These are phyloP conservation scores for Drosophila azteca DNA, from an alignment of 1,140 invertebrate species.

Conservation along the genomic window DNA sequence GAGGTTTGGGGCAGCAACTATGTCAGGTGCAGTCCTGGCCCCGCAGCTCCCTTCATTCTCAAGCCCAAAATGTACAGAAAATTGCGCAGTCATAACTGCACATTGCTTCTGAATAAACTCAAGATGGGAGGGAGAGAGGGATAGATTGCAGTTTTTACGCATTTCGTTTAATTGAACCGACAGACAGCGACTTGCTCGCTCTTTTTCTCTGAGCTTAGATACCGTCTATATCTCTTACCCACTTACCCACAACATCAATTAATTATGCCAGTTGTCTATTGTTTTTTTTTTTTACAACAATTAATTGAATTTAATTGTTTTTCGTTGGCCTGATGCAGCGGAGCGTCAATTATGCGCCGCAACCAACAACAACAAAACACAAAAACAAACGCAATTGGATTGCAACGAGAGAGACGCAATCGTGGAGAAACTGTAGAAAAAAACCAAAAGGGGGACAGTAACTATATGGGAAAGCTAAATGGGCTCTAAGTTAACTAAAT, in stretches of 20 bases:
- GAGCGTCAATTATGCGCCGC: conserved; percentile 71
- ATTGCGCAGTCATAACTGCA: conserved; percentile 54
- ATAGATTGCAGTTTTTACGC: conserved; percentile 53
- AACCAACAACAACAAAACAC: conserved; percentile 27
- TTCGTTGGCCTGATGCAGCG: conserved; percentile 61
- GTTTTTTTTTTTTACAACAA: conserved; percentile 52
- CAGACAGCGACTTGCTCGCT: conserved; percentile 3
- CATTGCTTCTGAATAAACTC: conserved; percentile 45
- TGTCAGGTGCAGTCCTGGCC: conserved; percentile 39
- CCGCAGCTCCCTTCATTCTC: not conserved
- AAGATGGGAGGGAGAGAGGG: conserved; percentile 3
- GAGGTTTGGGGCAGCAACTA: conserved; percentile 3
- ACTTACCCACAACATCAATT: conserved; percentile 24
- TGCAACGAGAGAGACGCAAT: conserved; percentile 69
- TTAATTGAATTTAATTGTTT: conserved; percentile 82
- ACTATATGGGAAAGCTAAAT: conserved; percentile 31
- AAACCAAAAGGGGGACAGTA: conserved; percentile 19
- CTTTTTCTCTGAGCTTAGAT: conserved; percentile 8
- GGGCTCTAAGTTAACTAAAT: conserved; percentile 20
- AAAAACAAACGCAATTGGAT: conserved; percentile 68
- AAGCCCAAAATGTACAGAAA: conserved; percentile 1
- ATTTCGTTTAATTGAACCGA: conserved; percentile 33
- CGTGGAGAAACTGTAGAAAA: conserved; percentile 59
- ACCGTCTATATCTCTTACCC: not conserved
- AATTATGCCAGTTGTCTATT: conserved; percentile 49